These are phyloP conservation scores for Phalacrocorax carbo DNA, from an alignment of 2,113 vertebrate species.

Conservation along the genomic window DNA sequence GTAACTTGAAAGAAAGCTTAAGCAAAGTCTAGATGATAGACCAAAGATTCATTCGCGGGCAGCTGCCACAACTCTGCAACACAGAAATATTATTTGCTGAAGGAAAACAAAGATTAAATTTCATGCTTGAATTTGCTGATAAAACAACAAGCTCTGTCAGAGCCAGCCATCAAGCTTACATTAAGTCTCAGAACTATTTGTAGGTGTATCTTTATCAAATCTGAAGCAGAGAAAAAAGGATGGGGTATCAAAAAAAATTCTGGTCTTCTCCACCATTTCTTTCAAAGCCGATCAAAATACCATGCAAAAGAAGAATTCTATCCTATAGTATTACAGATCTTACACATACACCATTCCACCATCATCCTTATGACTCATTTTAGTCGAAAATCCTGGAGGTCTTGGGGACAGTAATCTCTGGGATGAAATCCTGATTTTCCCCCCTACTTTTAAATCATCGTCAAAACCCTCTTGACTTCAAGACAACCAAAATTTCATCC, in stretches of 20 bases:
- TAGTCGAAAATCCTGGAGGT: neutral
- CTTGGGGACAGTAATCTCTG: neutral
- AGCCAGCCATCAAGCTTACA: neutral
- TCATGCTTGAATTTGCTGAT: conserved; percentile 32
- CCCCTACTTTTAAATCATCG: neutral
- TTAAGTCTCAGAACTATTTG: neutral
- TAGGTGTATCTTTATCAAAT: conserved; percentile 9
- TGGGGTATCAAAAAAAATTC: neutral
- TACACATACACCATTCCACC: neutral
- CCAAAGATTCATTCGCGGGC: neutral
- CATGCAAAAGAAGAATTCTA: neutral
- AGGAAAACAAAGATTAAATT: conserved; percentile 20
- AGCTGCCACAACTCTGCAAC: neutral
- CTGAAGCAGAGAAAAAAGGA: neutral
- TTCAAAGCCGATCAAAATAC: neutral
- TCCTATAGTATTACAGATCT: neutral
- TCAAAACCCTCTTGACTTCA: neutral
- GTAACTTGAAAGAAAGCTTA: neutral
- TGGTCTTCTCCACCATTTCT: neutral
- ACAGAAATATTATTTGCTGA: conserved; percentile 9
- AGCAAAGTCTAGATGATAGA: neutral
- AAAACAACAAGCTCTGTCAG: neutral
- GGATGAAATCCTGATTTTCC: neutral
- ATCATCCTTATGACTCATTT: neutral
- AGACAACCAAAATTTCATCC: neutral